Evolutionary conservation across 2,888 invertebrate species (phyloP), one percentile per base, ranked within the genome.

Genomic region (Drepana falcataria): DNA sequence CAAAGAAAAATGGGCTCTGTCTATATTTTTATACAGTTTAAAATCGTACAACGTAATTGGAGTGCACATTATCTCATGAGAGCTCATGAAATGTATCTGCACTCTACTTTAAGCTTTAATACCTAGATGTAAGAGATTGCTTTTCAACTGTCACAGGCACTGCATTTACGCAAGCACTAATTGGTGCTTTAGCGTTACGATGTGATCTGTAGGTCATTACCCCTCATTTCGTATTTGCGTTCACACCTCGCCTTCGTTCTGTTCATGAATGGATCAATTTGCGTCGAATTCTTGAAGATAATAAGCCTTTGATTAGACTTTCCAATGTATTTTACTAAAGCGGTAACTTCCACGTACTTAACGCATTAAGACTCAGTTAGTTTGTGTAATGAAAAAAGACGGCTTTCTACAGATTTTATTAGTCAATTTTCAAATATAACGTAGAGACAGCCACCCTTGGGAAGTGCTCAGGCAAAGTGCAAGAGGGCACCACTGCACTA

Each of bases 141-240:
- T 57, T 64, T 61, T 60, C 0, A 48, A n/a, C 48, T 55, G 55
- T 49, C 33, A 48, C 35, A 48, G 34, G 51, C 33, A 56, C 53
- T 65, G 60, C 58, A 59, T 59, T 59, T 57, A 44, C 44, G 41
- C 57, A 54, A 57, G 61, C 57, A 61, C 66, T 77, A 78, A 79
- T 79, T 76, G 77, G 68, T 65, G 71, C 69, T 73, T 69, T 65
- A 63, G 63, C 64, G 69, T 75, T 69, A 77, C 73, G 68, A 72
- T 65, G 67, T 66, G 68, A 71, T 72, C 66, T 68, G 63, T 62
- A 64, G 66, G 67, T 64, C 77, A 71, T 74, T 78, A 75, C 68
- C 71, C 72, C 65, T 62, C 60, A 71, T 73, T 75, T 71, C 59
- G 61, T 67, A 70, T 71, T 73, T 71, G 61, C 62, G 58, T 67